phyloP scores from a whole-genome alignment of 2,797 vertebrate species.

The Iguana delicatissima region DNA sequence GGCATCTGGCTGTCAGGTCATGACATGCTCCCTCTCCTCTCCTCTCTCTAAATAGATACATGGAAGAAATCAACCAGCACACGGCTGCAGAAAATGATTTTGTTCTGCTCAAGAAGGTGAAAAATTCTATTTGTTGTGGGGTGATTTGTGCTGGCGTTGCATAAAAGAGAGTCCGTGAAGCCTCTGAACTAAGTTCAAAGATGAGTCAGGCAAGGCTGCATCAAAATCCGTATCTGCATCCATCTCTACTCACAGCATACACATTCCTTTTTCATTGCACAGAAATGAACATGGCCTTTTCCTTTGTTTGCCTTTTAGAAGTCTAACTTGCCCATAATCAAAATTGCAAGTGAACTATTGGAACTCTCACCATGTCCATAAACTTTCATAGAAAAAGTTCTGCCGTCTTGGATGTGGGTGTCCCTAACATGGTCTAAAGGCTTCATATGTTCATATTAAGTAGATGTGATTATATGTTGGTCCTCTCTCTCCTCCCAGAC shows the following conservation, averaged over 20 bases:
- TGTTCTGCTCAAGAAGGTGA: constrained; percentile 91
- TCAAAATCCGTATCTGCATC: not conserved
- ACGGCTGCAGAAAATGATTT: constrained; percentile 89
- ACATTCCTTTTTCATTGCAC: not conserved
- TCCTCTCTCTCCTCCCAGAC: not conserved
- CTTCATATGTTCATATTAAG: not conserved
- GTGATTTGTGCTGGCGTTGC: not conserved
- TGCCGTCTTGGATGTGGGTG: not conserved
- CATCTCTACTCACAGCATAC: not conserved
- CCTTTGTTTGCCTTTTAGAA: not conserved
- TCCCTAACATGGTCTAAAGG: no score
- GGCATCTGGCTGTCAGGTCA: not conserved
- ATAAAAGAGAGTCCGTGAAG: not conserved
- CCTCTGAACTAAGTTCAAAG: not conserved
- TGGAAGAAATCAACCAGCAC: constrained; percentile 91
- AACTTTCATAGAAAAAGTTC: not conserved
- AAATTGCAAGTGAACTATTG: not conserved
- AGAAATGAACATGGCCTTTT: not conserved
- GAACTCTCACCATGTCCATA: not conserved
- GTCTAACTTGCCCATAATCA: not conserved
- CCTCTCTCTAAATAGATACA: constrained; percentile 79
- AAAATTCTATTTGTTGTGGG: constrained; percentile 25
- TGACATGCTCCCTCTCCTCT: not conserved
- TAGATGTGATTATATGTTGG: not conserved
- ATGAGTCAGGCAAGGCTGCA: not conserved